Conservation (phyloP, 2,113 vertebrate genomes). For the Trichechus manatus region DNA sequence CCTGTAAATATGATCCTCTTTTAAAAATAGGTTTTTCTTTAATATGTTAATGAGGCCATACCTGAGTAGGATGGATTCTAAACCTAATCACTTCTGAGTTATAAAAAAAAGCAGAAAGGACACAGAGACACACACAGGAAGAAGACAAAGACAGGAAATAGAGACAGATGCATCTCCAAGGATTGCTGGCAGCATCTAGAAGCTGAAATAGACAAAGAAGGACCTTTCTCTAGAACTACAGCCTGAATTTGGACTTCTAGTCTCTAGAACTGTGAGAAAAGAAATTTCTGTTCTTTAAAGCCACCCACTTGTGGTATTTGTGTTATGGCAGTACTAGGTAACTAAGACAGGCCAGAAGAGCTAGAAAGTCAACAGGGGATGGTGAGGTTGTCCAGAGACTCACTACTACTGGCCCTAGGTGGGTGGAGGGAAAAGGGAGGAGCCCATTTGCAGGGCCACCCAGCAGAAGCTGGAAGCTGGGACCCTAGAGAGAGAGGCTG, state of each 20-base stretch:
- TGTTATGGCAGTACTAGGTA: not conserved
- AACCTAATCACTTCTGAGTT: not conserved
- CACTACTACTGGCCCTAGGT: accelerated
- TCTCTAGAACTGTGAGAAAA: not conserved
- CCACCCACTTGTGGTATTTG: not conserved
- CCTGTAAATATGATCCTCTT: too few species aligned
- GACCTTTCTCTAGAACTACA: not conserved
- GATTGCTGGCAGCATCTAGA: not conserved
- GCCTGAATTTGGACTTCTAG: not conserved
- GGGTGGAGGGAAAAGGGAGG: not conserved
- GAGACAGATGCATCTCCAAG: not conserved
- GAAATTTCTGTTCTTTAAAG: not conserved
- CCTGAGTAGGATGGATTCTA: not conserved
- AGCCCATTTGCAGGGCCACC: not conserved
- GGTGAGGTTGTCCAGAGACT: not conserved
- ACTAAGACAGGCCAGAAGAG: not conserved
- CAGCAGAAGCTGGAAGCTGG: not conserved
- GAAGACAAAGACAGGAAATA: not conserved
- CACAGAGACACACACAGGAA: not conserved
- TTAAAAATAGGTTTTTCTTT: too few species aligned
- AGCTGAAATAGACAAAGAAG: not conserved
- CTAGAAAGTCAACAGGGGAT: not conserved
- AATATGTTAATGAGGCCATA: not conserved
- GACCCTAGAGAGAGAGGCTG: accelerated
- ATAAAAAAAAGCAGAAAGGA: not conserved